Evolutionary conservation across 1,140 invertebrate genomes (phyloP).

Genomic region (Goniozus legneri): DNA sequence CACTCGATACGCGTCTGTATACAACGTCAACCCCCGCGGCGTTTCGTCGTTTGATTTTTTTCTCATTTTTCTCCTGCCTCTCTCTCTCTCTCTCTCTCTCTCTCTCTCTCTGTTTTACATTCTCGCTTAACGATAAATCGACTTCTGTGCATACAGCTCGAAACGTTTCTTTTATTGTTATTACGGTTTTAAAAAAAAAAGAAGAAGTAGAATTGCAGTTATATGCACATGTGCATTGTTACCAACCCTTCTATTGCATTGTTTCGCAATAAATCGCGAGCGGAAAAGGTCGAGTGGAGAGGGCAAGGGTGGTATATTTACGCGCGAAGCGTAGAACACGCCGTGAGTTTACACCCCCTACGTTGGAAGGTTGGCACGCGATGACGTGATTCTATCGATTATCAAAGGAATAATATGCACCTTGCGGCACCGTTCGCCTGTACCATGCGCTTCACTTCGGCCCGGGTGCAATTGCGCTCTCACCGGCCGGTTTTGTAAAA

Average conservation of each 20-base stretch:
- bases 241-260: no score
- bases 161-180: no score
- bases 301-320: no score
- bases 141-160: conserved; percentile 10
- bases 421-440: conserved; percentile 24
- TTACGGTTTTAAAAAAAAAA: no score
- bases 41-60: not conserved
- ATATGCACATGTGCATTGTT: no score
- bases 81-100: conserved; percentile 10
- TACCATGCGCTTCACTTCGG: conserved; percentile 32
- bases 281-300: not conserved
- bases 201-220: no score
- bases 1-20: no score
- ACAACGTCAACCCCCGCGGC: no score
- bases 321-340: no score
- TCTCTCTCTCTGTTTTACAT: conserved; percentile 24
- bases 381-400: conserved; percentile 46
- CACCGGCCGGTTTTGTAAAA: no score
- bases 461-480: conserved; percentile 24
- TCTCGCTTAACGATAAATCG: conserved; percentile 30
- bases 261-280: no score
- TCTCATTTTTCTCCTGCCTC: conserved; percentile 1
- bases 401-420: conserved; percentile 44
- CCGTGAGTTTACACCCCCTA: no score
- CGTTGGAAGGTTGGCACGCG: conserved; percentile 30